A percentile compares a stretch with the other conserved stretches of the same genome.
These are phyloP conservation scores for Urocitellus parryii DNA, from an alignment of 2,113 vertebrate genomes.

Conservation along the genomic window DNA sequence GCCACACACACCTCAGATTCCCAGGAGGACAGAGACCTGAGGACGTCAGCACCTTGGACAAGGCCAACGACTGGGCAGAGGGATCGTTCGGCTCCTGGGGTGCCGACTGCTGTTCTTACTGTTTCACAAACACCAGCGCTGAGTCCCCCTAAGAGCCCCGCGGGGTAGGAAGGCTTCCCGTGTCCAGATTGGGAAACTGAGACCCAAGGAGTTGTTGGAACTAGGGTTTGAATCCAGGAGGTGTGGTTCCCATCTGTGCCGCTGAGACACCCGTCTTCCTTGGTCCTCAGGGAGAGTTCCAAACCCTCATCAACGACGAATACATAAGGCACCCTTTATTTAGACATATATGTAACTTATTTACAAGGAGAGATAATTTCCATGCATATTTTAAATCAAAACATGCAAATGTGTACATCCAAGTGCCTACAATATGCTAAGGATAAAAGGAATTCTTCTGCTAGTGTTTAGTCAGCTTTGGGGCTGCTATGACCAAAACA, in stretches of 20 bases:
- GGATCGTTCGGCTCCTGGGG: too few relatives aligned
- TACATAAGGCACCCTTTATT: too few relatives aligned
- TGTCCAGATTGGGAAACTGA: neutral
- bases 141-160: neutral
- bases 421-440: neutral
- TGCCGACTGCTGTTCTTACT: neutral
- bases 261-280: neutral
- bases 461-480: too few relatives aligned
- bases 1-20: fast-evolving
- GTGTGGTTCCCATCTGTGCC: neutral
- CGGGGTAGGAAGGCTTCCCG: too few relatives aligned
- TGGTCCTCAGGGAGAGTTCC: neutral
- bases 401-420: neutral
- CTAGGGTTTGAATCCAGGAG: neutral
- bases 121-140: neutral
- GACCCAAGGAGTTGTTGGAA: neutral
- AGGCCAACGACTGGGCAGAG: neutral
- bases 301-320: neutral
- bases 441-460: neutral
- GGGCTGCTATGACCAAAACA: too few relatives aligned
- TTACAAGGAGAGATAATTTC: neutral
- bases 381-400: neutral
- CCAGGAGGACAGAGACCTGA: neutral
- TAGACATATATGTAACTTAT: neutral
- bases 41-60: conserved; percentile 48